Conservation (phyloP, 2,888 invertebrate genomes). For the Spatulosminthurus flaviceps region DNA sequence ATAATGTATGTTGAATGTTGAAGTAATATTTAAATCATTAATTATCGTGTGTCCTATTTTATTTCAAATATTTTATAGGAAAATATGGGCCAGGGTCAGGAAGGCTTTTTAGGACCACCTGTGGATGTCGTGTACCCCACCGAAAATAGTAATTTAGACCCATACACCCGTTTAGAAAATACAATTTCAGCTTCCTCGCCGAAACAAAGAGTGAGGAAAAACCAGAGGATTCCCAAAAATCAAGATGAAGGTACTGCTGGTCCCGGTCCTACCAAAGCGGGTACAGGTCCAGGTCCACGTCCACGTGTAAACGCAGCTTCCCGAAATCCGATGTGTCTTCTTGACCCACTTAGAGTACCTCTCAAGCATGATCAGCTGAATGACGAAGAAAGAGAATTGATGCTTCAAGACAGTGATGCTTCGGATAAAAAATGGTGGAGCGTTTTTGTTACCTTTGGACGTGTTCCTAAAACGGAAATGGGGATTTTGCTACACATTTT, state of each 20-base stretch:
- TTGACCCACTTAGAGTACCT: slow-evolving; percentile 40
- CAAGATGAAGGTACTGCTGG: not conserved
- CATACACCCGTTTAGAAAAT: not conserved
- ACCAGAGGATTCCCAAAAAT: not conserved
- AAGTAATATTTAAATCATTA: too few species aligned
- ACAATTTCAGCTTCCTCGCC: not conserved
- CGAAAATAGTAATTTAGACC: not conserved
- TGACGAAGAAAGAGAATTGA: slow-evolving; percentile 28
- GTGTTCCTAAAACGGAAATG: slow-evolving; percentile 60
- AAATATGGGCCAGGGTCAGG: slow-evolving; percentile 15
- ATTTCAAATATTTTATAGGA: not conserved
- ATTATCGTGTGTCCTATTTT: too few species aligned
- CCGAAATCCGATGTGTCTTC: slow-evolving; percentile 7
- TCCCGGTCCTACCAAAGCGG: not conserved
- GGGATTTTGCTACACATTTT: slow-evolving; percentile 57
- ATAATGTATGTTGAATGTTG: too few species aligned
- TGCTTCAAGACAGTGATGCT: slow-evolving; percentile 26
- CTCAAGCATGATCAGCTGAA: slow-evolving; percentile 29
- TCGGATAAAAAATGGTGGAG: slow-evolving; percentile 48
- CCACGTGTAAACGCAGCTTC: not conserved
- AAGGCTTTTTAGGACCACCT: not conserved
- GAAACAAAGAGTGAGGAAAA: not conserved
- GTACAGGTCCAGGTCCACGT: too few species aligned
- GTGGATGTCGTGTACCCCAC: not conserved
- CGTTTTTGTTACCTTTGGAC: slow-evolving; percentile 50